Evolutionary conservation across 2,888 invertebrate species (phyloP).

Genomic region (Pseudococcus jackbeardsleyi): DNA sequence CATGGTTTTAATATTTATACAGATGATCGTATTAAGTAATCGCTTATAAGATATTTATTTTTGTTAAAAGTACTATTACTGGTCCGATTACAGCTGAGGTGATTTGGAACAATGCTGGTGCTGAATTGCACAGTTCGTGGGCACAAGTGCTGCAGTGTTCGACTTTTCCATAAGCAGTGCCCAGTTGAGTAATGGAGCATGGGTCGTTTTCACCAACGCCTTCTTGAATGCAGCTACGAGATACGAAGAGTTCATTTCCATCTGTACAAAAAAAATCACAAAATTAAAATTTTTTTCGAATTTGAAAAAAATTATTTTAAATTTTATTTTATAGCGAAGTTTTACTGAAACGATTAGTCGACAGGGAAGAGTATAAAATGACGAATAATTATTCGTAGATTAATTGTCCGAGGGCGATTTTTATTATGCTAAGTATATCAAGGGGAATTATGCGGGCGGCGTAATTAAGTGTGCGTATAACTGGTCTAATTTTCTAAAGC

Average conservation of each 20-base stretch:
- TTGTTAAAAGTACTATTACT: conserved; percentile 53
- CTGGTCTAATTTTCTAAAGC: background rate
- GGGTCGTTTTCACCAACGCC: conserved; percentile 35
- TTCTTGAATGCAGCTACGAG: conserved; percentile 43
- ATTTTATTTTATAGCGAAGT: background rate
- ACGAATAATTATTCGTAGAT: background rate
- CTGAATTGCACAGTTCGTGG: conserved; percentile 78
- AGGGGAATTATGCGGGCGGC: background rate
- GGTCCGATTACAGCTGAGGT: conserved; percentile 50
- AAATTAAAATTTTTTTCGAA: background rate
- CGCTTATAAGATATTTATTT: conserved; percentile 57
- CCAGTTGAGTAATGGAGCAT: conserved; percentile 38
- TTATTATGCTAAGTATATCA: background rate
- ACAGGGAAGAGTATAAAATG: background rate
- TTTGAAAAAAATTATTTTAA: conserved; percentile 4
- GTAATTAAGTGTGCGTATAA: background rate
- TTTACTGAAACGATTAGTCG: no score
- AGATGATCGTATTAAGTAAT: background rate
- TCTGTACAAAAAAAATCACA: no score
- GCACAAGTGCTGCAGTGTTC: conserved; percentile 79
- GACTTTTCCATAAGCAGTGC: conserved; percentile 71
- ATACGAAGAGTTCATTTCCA: conserved; percentile 26
- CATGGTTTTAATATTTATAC: conserved; percentile 30
- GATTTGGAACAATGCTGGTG: conserved; percentile 70
- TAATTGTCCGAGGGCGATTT: conserved; percentile 1